phyloP scores from a whole-genome alignment of 2,797 vertebrate species.

The Hylomyscus alleni region DNA sequence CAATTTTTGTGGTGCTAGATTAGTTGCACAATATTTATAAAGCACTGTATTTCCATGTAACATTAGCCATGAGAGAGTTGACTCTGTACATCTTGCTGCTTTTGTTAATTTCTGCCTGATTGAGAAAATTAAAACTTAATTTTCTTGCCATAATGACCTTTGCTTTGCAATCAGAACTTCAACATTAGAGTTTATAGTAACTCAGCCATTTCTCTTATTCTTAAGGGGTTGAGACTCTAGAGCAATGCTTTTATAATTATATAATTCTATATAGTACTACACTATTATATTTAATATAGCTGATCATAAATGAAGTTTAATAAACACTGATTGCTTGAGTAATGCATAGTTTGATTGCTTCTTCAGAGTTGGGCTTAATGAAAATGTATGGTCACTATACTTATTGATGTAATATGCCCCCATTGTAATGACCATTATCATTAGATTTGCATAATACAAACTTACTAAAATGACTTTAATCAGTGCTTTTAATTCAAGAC shows the following conservation, averaged over 20 bases:
- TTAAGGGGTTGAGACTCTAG: conserved; percentile 88
- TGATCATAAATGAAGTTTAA: conserved; percentile 84
- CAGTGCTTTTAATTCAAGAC: conserved; percentile 71
- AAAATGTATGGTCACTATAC: conserved; percentile 74
- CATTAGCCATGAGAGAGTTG: conserved; percentile 73
- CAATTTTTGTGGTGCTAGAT: conserved; percentile 66
- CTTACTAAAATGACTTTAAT: conserved; percentile 73
- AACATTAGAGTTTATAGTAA: conserved; percentile 79
- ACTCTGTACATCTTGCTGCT: conserved; percentile 81
- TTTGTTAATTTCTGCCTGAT: conserved; percentile 85
- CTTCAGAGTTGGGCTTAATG: conserved; percentile 78
- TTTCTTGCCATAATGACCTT: conserved; percentile 83
- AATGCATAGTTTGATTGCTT: conserved; percentile 70
- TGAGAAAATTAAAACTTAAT: conserved; percentile 85
- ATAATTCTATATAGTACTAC: conserved; percentile 83
- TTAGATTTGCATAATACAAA: conserved; percentile 75
- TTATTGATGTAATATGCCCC: conserved; percentile 63
- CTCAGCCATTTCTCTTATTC: conserved; percentile 88
- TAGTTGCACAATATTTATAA: conserved; percentile 77
- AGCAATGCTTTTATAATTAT: conserved; percentile 91
- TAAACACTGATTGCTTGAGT: conserved; percentile 80
- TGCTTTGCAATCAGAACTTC: conserved; percentile 81
- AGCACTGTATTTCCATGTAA: conserved; percentile 69
- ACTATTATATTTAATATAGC: conserved; percentile 78
- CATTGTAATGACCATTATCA: conserved; percentile 65